Conservation (phyloP, 2,113 vertebrate species). For the Rhinoderma darwinii region DNA sequence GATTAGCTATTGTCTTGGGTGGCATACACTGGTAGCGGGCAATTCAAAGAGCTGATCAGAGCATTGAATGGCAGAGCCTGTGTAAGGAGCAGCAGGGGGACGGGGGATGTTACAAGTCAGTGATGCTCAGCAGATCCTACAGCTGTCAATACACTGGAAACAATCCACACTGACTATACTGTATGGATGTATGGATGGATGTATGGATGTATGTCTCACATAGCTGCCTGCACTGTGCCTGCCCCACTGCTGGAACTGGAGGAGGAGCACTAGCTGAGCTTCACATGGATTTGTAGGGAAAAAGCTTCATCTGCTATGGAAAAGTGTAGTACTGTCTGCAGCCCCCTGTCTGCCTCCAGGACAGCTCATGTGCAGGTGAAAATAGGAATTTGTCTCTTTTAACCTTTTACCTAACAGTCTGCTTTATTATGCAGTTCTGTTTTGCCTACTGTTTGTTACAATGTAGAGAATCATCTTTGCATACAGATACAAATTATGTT, state of each 20-base stretch:
- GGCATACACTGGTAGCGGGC: constrained; percentile 24
- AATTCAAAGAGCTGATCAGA: constrained; percentile 32
- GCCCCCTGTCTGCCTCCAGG: neutral
- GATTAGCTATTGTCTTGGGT: constrained; percentile 18
- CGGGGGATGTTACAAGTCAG: neutral
- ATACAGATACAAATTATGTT: no score
- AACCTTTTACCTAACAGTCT: neutral
- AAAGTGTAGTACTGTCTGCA: constrained; percentile 9
- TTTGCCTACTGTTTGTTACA: neutral
- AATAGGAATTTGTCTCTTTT: neutral
- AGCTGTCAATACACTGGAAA: constrained; percentile 16
- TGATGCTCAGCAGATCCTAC: neutral
- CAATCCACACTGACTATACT: neutral
- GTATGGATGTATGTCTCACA: neutral
- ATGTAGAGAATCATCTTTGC: neutral
- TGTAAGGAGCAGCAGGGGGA: neutral
- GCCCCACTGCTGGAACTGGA: neutral
- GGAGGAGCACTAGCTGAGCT: constrained; percentile 32
- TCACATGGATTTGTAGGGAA: neutral
- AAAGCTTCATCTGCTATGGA: constrained; percentile 6
- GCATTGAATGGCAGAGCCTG: neutral
- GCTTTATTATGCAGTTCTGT: neutral
- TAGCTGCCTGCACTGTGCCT: neutral
- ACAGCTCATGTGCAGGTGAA: neutral
- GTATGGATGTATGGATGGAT: no score